These are phyloP conservation scores for Alloplasta piceator DNA, from an alignment of 2,888 invertebrate species.

Conservation along the genomic window DNA sequence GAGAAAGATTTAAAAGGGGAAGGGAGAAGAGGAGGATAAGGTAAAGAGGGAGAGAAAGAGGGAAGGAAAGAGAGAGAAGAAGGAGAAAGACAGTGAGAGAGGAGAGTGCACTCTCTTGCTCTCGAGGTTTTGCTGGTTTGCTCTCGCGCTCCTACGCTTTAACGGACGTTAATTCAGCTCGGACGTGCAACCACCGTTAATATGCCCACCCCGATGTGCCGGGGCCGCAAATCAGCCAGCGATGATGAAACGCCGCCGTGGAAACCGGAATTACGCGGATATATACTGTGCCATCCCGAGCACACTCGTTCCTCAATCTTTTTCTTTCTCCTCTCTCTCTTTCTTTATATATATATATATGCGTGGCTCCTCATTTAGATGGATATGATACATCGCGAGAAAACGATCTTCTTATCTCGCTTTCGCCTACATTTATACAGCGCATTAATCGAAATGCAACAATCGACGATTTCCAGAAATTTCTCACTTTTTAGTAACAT, in stretches of 20 bases:
- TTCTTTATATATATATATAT: neutral
- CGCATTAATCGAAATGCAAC: no score
- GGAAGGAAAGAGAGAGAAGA: conserved; percentile 16
- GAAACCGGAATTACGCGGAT: conserved; percentile 70
- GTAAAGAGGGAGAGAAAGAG: conserved; percentile 9
- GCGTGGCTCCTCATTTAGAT: neutral
- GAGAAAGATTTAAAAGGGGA: neutral
- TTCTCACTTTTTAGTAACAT: no score
- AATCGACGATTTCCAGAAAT: no score
- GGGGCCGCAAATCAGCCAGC: conserved; percentile 69
- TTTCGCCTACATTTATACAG: no score
- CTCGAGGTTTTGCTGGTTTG: conserved; percentile 36
- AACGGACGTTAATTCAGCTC: conserved; percentile 69
- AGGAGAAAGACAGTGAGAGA: conserved; percentile 5
- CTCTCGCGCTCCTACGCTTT: conserved; percentile 59
- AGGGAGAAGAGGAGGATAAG: neutral
- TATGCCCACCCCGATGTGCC: conserved; percentile 70
- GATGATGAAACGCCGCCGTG: conserved; percentile 68
- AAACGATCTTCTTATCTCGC: no score
- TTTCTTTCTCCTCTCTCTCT: conserved; percentile 17
- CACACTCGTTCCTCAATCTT: conserved; percentile 21
- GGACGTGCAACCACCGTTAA: conserved; percentile 69
- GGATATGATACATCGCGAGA: no score
- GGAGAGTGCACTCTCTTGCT: neutral
- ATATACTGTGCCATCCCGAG: conserved; percentile 37